Evolutionary conservation across 2,113 vertebrate species (phyloP).

Genomic region (Eulacestoma nigropectus): DNA sequence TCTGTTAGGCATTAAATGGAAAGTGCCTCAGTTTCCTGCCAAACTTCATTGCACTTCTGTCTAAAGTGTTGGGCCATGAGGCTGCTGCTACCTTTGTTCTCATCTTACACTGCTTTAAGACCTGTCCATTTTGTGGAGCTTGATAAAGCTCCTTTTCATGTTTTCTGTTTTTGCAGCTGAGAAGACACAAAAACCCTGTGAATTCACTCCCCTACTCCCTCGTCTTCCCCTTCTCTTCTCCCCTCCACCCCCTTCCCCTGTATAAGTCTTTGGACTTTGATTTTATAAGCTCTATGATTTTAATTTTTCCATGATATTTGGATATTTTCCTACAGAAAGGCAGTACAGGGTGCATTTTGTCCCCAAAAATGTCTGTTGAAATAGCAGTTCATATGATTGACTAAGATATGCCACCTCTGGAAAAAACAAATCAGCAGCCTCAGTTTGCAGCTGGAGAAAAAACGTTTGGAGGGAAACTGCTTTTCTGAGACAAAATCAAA

Average conservation of each 20-base stretch:
- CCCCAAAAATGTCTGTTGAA: neutral
- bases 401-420: neutral
- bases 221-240: neutral
- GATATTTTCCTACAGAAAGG: neutral
- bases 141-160: neutral
- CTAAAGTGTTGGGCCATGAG: neutral
- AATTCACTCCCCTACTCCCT: neutral
- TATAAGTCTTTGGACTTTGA: neutral
- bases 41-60: neutral
- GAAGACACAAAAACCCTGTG: neutral
- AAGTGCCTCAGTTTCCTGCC: neutral
- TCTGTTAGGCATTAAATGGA: neutral
- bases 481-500: constrained; percentile 10
- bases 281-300: neutral
- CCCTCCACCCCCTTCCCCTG: neutral
- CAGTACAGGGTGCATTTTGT: neutral
- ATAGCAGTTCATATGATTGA: neutral
- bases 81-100: neutral
- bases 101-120: neutral
- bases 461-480: neutral
- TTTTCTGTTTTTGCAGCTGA: neutral
- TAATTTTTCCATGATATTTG: neutral
- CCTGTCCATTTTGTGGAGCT: neutral
- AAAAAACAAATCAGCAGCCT: constrained; percentile 34
- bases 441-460: neutral